Evolutionary conservation across 2,888 invertebrate genomes (phyloP), one percentile per base, ranked within the genome.

Genomic region (Blastobasis lacticolella): DNA sequence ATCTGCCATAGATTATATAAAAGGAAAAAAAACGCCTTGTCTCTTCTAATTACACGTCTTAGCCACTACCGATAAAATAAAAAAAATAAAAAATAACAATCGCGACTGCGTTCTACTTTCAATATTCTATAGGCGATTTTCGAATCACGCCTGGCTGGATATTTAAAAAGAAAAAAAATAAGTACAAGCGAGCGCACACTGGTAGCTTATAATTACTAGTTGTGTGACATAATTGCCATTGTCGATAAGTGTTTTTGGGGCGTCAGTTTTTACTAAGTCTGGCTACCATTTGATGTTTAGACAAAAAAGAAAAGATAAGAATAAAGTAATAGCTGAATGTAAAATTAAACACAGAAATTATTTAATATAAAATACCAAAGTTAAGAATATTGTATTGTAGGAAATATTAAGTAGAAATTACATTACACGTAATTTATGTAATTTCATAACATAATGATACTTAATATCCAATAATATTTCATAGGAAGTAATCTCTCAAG

Each of bases 161-260:
- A 58, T 57, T 55, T 52, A 37, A 48, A 42, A 9, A 50, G 41
- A 49, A 10, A 10, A 45, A 49, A 10, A 49, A 49, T 45, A 45
- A 49, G 38, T 49, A 10, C 37, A 43, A 37, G 37, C 23, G 46
- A 41, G 38, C 37, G 36, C 40, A 49, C 50, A 45, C 41, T 40
- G 40, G 46, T 41, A 36, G 38, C 41, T 23, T 37, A 45, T 62
- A 62, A 62, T 62, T 60, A 54, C 53, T 55, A 37, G 62, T 52
- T 59, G 55, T 59, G 55, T 60, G 60, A 60, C 60, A 58, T 62
- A 62, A 62, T 62, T 62, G 51, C 57, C 56, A 56, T 42, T 59
- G 53, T 46, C 53, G 51, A 52, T 49, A 54, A 52, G 57, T 55
- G 23, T 23, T 23, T 23, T 23, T 23, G 23, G 23, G 23, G 23